phyloP scores from a whole-genome alignment of 2,888 invertebrate species.

The Urechis unicinctus region DNA sequence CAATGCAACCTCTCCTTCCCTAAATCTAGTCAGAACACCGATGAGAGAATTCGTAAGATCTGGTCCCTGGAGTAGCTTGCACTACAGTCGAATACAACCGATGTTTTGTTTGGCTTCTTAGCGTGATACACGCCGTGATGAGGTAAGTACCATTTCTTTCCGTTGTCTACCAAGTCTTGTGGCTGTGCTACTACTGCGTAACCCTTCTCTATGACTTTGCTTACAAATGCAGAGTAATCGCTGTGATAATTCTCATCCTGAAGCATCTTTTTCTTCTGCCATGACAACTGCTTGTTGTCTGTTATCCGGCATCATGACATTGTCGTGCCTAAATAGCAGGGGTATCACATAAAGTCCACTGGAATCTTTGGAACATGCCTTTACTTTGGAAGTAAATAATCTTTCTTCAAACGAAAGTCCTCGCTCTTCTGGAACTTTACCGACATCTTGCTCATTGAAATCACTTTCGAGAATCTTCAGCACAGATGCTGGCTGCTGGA shows the following conservation, averaged over 20 bases:
- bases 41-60: too few relatives aligned
- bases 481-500: background rate
- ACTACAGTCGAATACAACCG: background rate
- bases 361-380: background rate
- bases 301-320: background rate
- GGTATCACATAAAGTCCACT: background rate
- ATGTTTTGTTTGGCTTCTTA: background rate
- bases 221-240: background rate
- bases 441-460: too few relatives aligned
- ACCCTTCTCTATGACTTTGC: background rate
- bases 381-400: background rate
- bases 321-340: background rate
- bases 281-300: background rate
- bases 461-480: background rate
- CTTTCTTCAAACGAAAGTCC: background rate
- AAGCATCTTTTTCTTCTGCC: background rate
- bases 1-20: too few relatives aligned
- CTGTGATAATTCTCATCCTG: background rate
- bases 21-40: too few relatives aligned
- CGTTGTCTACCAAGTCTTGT: background rate
- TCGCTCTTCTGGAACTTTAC: too few relatives aligned
- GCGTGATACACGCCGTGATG: background rate
- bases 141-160: background rate
- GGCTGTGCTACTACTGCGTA: background rate
- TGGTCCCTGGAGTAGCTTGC: too few relatives aligned